These are phyloP conservation scores for Pogonognathellus flavescens DNA, from an alignment of 1,140 invertebrate genomes.

Conservation along the genomic window DNA sequence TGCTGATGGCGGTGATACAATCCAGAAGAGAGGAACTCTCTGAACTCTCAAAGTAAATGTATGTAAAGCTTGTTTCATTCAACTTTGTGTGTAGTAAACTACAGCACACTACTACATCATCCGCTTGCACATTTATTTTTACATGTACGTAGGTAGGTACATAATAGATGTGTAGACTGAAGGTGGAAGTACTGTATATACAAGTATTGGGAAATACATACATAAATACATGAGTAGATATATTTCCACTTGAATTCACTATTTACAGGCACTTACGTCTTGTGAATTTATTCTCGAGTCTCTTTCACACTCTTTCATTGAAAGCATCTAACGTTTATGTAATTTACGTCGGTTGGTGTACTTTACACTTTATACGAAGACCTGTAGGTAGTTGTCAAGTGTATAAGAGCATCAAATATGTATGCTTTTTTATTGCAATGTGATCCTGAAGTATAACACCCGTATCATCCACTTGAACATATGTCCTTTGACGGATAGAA, in stretches of 20 bases:
- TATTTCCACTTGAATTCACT: conserved; percentile 3
- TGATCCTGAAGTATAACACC: neutral
- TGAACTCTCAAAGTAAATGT: neutral
- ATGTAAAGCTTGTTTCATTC: conserved; percentile 32
- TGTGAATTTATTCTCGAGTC: conserved; percentile 22
- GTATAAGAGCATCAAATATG: neutral
- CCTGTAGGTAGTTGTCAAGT: neutral
- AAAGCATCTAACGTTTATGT: conserved; percentile 14
- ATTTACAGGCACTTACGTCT: neutral
- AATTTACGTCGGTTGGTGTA: conserved; percentile 19
- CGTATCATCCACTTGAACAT: too few species aligned
- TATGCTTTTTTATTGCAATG: neutral
- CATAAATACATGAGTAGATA: neutral
- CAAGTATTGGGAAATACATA: too few species aligned
- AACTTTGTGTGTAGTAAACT: neutral
- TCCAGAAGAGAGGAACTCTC: conserved; percentile 15
- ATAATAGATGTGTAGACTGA: too few species aligned
- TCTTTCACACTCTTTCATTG: conserved; percentile 7
- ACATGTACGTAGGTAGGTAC: too few species aligned
- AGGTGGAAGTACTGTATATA: too few species aligned
- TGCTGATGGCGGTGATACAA: conserved; percentile 45
- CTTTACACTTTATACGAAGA: neutral
- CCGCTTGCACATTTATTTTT: too few species aligned
- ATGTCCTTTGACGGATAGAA: too few species aligned
- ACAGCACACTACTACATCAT: too few species aligned